Conservation (phyloP, 2,113 vertebrate species). For the Mastomys natalensis region DNA sequence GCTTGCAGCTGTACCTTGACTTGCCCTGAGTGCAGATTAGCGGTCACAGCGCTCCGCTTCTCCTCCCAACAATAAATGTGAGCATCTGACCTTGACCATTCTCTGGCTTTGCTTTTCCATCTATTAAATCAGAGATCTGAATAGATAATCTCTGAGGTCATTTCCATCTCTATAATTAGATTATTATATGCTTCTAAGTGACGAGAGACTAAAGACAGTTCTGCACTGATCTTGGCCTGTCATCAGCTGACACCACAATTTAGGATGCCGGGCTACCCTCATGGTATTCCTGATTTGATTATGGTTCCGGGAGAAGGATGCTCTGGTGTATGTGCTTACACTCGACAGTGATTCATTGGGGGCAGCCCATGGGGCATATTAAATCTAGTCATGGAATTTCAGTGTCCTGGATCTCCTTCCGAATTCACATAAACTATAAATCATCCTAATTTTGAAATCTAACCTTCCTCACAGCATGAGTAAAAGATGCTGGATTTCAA, state of each 20-base stretch:
- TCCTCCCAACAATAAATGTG: not conserved
- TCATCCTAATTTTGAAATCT: slow-evolving; percentile 57
- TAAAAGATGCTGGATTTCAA: slow-evolving; percentile 50
- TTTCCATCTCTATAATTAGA: slow-evolving; percentile 67
- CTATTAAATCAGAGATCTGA: slow-evolving; percentile 57
- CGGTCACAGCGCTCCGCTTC: not conserved
- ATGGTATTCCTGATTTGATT: slow-evolving; percentile 51
- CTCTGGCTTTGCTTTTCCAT: slow-evolving; percentile 15
- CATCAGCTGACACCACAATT: slow-evolving; percentile 51
- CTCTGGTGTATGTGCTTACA: slow-evolving; percentile 41
- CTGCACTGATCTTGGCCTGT: slow-evolving; percentile 33
- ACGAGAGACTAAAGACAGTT: slow-evolving; percentile 44
- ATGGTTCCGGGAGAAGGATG: slow-evolving; percentile 25
- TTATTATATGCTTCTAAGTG: slow-evolving; percentile 61
- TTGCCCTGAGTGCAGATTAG: not conserved
- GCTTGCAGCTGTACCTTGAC: not conserved
- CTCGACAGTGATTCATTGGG: not conserved
- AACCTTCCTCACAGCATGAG: slow-evolving; percentile 11
- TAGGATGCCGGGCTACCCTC: slow-evolving; percentile 39
- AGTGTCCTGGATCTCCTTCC: slow-evolving; percentile 45
- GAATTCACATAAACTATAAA: slow-evolving; percentile 33
- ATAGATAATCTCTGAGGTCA: slow-evolving; percentile 65
- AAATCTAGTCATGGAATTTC: slow-evolving; percentile 38
- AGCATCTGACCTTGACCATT: slow-evolving; percentile 19
- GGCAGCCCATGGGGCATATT: slow-evolving; percentile 58